These are phyloP conservation scores for Halictus quadricinctus DNA, from an alignment of 2,888 invertebrate species.

Conservation along the genomic window DNA sequence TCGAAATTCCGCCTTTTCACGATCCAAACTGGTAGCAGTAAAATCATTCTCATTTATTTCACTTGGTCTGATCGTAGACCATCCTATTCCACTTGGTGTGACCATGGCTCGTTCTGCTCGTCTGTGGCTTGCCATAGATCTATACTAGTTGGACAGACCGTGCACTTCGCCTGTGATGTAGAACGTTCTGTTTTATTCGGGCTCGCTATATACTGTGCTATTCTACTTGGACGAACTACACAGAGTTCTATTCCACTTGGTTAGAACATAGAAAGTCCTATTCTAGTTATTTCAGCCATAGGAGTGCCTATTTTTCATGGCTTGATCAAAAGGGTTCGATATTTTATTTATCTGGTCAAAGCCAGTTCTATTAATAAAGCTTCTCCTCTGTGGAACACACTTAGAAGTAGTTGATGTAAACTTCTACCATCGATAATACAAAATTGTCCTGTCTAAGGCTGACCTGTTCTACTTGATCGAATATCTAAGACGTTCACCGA, in stretches of 20 bases:
- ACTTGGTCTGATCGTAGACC: neutral
- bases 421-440: too few species aligned
- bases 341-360: neutral
- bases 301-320: neutral
- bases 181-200: neutral
- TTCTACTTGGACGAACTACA: neutral
- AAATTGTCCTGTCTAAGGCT: too few species aligned
- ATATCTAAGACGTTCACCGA: too few species aligned
- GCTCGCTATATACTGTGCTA: neutral
- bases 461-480: too few species aligned
- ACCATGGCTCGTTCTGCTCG: neutral
- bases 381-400: too few species aligned
- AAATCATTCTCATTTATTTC: constrained; percentile 67
- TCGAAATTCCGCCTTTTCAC: constrained; percentile 30
- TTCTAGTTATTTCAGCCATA: neutral
- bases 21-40: constrained; percentile 57
- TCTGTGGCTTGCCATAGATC: neutral
- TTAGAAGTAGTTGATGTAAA: too few species aligned
- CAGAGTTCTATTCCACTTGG: neutral
- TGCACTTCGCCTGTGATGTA: neutral
- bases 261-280: neutral
- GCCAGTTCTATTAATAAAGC: too few species aligned
- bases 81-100: constrained; percentile 7
- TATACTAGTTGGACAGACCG: neutral
- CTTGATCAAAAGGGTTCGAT: neutral